Evolutionary conservation across 2,113 vertebrate species (phyloP), one percentile per base, ranked within the genome.

Genomic region (Diphyllodes magnificus): DNA sequence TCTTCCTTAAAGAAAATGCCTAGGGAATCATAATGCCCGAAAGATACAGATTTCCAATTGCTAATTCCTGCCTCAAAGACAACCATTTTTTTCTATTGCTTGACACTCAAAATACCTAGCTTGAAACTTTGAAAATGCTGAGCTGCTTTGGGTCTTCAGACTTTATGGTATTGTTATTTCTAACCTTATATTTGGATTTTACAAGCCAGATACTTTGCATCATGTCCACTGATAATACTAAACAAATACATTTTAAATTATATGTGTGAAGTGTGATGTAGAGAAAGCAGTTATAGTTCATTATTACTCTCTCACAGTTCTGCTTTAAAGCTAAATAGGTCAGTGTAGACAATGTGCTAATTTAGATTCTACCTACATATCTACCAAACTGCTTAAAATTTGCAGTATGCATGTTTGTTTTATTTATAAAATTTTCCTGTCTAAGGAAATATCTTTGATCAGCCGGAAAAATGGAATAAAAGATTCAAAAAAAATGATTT

Each of bases 361-460:
- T 96, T 93, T 94, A 91, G 66, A 95, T 95, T 88, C 93, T 96
- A 93, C 86, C 87, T 97, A 90, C 88, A 92, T 85, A 91, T 90
- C 90, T 93, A 86, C 72, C 51, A 86, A 93, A 89, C 72, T 83
- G 50, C 66, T 92, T 88, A 88, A 96, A 87, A 88, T 94, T 95
- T 96, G 64, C 86, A 44, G 40, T 85, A 44, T 90, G 85, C 64
- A 90, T 91, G 45, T 57, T 97, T 92, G 53, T 95, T 96, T 91
- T 79, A 71, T 96, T 89, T 93, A 96, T 96, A 97, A 97, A 97
- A 91, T 63, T 71, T 72, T 83, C 64, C 65, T 61, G 92, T 97
- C 97, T 88, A 95, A 89, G 78, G 84, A 97, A 97, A 94, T 72
- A 30, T 57, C 94, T 98, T 98, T 98, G 95, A 97, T 98, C 96